Evolutionary conservation across 2,888 invertebrate species (phyloP).

Genomic region (Drosophila anomelani): DNA sequence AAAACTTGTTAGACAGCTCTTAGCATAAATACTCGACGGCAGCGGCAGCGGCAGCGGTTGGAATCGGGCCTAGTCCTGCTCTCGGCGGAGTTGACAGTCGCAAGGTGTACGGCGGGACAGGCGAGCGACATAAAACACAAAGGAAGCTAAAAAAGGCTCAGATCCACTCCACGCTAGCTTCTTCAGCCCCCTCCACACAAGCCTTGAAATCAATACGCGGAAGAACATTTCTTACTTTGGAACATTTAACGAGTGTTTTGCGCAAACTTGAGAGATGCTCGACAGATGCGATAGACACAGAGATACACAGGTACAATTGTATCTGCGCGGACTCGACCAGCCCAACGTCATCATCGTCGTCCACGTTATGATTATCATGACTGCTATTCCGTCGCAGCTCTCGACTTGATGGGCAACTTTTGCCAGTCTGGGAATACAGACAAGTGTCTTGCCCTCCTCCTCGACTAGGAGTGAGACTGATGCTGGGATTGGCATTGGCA

Average conservation of each 20-base stretch:
- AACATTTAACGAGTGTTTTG: constrained; percentile 79
- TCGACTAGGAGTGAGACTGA: constrained; percentile 3
- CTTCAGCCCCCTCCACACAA: background rate
- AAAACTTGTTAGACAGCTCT: constrained; percentile 81
- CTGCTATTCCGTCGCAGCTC: constrained; percentile 47
- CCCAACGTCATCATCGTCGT: constrained; percentile 66
- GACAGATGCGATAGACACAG: constrained; percentile 41
- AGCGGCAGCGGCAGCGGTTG: constrained; percentile 40
- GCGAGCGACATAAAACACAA: constrained; percentile 63
- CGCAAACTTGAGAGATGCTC: constrained; percentile 66
- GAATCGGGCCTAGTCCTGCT: constrained; percentile 29
- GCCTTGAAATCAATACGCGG: constrained; percentile 50
- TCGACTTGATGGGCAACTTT: constrained; percentile 61
- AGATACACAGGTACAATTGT: constrained; percentile 55
- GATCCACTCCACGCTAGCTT: constrained; percentile 39
- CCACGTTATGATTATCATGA: constrained; percentile 50
- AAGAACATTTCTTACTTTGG: constrained; percentile 73
- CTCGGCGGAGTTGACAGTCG: constrained; percentile 53
- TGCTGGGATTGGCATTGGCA: constrained; percentile 9
- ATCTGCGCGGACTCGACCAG: constrained; percentile 39
- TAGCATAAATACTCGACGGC: constrained; percentile 75
- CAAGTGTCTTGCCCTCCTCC: constrained; percentile 31
- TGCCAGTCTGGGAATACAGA: constrained; percentile 41
- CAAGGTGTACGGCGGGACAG: constrained; percentile 60
- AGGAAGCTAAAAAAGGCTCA: constrained; percentile 34